These are phyloP conservation scores for Oncopeltus fasciatus DNA, from an alignment of 1,140 invertebrate genomes.

Conservation along the genomic window DNA sequence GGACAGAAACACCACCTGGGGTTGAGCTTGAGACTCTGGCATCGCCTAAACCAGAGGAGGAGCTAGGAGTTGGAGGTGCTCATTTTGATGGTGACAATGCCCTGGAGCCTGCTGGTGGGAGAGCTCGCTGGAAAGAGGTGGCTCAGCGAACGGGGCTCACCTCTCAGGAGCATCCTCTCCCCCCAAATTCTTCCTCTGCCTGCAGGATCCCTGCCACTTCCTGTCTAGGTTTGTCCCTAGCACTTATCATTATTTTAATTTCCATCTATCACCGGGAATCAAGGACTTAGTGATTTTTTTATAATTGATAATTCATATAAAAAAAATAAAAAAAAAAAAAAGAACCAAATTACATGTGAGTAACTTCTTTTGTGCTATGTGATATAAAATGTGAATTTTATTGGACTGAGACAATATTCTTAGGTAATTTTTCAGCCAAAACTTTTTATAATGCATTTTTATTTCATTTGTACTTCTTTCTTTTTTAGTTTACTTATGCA, in stretches of 20 bases:
- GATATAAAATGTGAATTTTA: conserved; percentile 8
- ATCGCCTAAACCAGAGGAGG: conserved; percentile 24
- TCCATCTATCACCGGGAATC: background rate
- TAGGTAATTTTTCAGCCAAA: conserved; percentile 1
- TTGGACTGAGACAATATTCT: conserved; percentile 7
- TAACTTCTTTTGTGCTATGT: conserved; percentile 4
- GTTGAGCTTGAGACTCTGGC: background rate
- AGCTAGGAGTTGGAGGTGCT: background rate
- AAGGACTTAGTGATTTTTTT: background rate
- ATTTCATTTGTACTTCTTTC: no score
- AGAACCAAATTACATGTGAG: no score
- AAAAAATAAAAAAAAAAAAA: no score
- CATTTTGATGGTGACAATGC: background rate
- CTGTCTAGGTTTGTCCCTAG: conserved; percentile 25
- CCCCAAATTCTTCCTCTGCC: conserved; percentile 12
- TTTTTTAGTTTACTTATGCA: no score
- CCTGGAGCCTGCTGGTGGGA: background rate
- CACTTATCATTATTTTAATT: conserved; percentile 20
- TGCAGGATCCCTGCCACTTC: conserved; percentile 19
- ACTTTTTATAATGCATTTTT: no score
- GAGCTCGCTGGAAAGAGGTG: conserved; percentile 6
- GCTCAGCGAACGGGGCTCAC: conserved; percentile 17
- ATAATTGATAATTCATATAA: no score
- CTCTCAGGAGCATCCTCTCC: conserved; percentile 12
- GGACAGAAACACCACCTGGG: conserved; percentile 37